A percentile compares a stretch with the other conserved stretches of the same genome.
Conservation (phyloP, 64 coral and sea anemone genomes). For the Platygyra sinensis region DNA sequence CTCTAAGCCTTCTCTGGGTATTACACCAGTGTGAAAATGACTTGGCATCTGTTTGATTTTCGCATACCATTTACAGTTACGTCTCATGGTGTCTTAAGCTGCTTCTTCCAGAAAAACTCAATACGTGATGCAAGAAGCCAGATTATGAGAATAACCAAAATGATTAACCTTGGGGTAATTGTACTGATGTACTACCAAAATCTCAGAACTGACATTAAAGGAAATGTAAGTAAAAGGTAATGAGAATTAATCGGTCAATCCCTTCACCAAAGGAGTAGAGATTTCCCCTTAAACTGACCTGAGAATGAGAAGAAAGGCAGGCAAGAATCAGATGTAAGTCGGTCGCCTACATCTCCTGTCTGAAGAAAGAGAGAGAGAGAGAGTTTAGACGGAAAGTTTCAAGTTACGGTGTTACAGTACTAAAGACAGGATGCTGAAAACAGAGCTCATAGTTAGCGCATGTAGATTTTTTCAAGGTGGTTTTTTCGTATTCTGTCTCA, state of each 20-base stretch:
- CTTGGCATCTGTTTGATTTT: too few relatives aligned
- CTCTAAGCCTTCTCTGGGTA: too few relatives aligned
- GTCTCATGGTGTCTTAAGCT: too few relatives aligned
- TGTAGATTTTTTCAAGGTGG: too few relatives aligned
- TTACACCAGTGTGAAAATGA: too few relatives aligned
- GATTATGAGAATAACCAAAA: too few relatives aligned
- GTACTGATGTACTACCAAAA: background rate
- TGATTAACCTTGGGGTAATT: background rate
- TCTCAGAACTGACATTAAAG: background rate
- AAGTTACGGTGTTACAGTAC: background rate
- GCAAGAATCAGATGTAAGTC: constrained; percentile 23
- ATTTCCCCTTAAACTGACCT: constrained; percentile 25
- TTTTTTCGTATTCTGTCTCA: too few relatives aligned
- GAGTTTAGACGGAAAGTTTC: background rate
- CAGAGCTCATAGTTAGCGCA: too few relatives aligned
- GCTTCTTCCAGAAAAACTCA: too few relatives aligned
- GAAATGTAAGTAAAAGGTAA: background rate
- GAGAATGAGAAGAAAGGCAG: constrained; percentile 3
- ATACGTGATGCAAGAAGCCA: too few relatives aligned
- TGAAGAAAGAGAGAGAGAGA: constrained; percentile 27
- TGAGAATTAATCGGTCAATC: background rate
- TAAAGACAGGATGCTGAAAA: background rate
- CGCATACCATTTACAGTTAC: too few relatives aligned
- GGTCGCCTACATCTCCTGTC: constrained; percentile 22
- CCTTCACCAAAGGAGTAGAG: constrained; percentile 15